Evolutionary conservation across 2,888 invertebrate species (phyloP).

Genomic region (Dermolepida albohirtum): DNA sequence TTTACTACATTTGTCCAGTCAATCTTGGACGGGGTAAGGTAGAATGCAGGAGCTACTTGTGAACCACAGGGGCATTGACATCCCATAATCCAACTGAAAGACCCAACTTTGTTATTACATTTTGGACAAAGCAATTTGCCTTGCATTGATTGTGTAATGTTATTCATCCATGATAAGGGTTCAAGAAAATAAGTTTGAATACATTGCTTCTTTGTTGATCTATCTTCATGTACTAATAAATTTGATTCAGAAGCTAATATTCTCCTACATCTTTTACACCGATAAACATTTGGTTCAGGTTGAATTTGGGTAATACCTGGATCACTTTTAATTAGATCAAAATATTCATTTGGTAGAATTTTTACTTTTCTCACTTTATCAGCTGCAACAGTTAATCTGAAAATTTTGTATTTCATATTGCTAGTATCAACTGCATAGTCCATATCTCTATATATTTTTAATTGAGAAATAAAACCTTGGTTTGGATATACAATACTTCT

Average conservation of each 20-base stretch:
- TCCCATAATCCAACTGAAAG: slow-evolving; percentile 92
- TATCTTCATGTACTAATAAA: slow-evolving; percentile 77
- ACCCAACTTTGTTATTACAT: slow-evolving; percentile 86
- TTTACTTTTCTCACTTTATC: slow-evolving; percentile 85
- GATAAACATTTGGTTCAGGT: slow-evolving; percentile 86
- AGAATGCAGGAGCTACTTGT: slow-evolving; percentile 91
- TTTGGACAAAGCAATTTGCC: slow-evolving; percentile 90
- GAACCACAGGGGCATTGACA: slow-evolving; percentile 92
- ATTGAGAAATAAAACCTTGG: slow-evolving; percentile 82
- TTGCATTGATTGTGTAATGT: slow-evolving; percentile 75
- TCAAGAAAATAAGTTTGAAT: slow-evolving; percentile 86
- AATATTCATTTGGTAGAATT: slow-evolving; percentile 83
- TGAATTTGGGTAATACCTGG: slow-evolving; percentile 78
- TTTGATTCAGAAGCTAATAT: slow-evolving; percentile 86
- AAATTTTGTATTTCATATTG: slow-evolving; percentile 79
- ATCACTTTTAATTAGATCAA: slow-evolving; percentile 83
- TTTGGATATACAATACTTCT: slow-evolving; percentile 83
- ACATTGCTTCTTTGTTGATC: slow-evolving; percentile 67
- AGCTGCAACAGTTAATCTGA: slow-evolving; percentile 82
- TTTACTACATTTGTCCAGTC: slow-evolving; percentile 90
- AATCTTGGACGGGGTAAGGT: slow-evolving; percentile 90
- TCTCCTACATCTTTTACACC: slow-evolving; percentile 84
- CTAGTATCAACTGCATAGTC: slow-evolving; percentile 76
- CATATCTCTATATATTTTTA: slow-evolving; percentile 85
- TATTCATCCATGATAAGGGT: slow-evolving; percentile 90